Evolutionary conservation across 2,797 vertebrate genomes (phyloP), one percentile per base, ranked within the genome.

Genomic region (Danio choprae): DNA sequence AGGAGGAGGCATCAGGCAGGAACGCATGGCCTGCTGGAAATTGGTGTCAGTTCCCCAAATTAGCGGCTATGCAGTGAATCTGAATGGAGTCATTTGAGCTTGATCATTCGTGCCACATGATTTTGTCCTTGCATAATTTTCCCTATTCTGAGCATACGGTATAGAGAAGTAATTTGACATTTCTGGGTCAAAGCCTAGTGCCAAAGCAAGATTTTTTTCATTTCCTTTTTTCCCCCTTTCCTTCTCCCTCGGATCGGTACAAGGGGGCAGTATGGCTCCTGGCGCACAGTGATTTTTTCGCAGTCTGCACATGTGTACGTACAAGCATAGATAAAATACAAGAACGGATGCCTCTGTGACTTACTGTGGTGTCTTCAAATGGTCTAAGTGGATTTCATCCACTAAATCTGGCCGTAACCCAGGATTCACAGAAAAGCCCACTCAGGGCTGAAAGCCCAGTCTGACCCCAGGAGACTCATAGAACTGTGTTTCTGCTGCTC

Each of bases 31-130:
- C 91, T 86, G 74, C 84, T 88, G 90, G 86, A 93, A 94, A 93
- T 93, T 93, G 92, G 89, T 92, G 92, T 93, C 92, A 92, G 85
- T 90, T 87, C 75, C 83, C 89, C 81, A 91, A 93, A 93, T 93
- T 92, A 92, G 89, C 64, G 9, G 48, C 18, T 85, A 86, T 85
- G 90, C 91, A 86, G 85, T 91, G 92, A 92, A 93, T 92, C 84
- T 87, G 86, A 93, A 93, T 89, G 86, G 90, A 89, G 90, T 91
- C 84, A 93, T 93, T 93, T 91, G 87, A 71, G 84, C 87, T 84
- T 91, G 90, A 94, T 93, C 90, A 90, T 86, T 88, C 82, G 82
- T 89, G 89, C 87, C 89, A 89, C 89, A 87, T 90, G 89, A 90
- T 90, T 90, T 87, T 86, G 87, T 88, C 88, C 81, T 67, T 84